Evolutionary conservation across 1,140 invertebrate genomes (phyloP), one percentile per base, ranked within the genome.

Genomic region (Hestina assimilis): DNA sequence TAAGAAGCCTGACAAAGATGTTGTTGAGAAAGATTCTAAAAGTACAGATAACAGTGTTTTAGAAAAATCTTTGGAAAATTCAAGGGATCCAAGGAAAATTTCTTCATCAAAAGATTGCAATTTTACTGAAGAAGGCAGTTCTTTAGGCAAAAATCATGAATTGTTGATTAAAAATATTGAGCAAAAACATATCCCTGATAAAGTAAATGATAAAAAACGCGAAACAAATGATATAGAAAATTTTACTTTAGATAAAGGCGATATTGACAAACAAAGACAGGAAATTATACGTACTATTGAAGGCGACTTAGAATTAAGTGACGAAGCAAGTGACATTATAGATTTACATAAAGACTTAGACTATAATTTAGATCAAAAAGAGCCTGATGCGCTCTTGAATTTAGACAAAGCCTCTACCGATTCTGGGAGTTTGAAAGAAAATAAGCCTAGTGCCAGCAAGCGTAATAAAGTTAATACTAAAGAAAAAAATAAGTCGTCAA

Each of bases 231-330:
- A 38, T 19, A 20, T 19, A 19, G 33, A 38, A 7, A 17, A 38
- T 19, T 19, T 9, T 9, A 17, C 17, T 19, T n/a, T 11, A 7
- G 52, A 59, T 9, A 57, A 41, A 24, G 43, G 6, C 12, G 54
- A 48, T 48, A 45, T 55, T n/a, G 47, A 50, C 33, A 26, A 43
- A 24, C 40, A 29, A n/a, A 55, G 28, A 28, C n/a, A 35, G 28
- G 20, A 21, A 0, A 41, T 29, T 20, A 51, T 52, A 19, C 58
- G 63, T 19, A 75, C 69, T 40, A 67, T 87, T 24, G 76, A 70
- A 59, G 69, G 70, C 6, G 84, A 87, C 64, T 73, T 87, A 59
- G 71, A 79, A 47, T 60, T 87, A 48, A 87, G 84, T 63, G 84
- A 87, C 50, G 84, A 87, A 61, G 76, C 65, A 35, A 73, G 71